Evolutionary conservation across 64 coral and sea anemone species (phyloP), one percentile per base, ranked within the genome.

Genomic region (Montipora foliosa): DNA sequence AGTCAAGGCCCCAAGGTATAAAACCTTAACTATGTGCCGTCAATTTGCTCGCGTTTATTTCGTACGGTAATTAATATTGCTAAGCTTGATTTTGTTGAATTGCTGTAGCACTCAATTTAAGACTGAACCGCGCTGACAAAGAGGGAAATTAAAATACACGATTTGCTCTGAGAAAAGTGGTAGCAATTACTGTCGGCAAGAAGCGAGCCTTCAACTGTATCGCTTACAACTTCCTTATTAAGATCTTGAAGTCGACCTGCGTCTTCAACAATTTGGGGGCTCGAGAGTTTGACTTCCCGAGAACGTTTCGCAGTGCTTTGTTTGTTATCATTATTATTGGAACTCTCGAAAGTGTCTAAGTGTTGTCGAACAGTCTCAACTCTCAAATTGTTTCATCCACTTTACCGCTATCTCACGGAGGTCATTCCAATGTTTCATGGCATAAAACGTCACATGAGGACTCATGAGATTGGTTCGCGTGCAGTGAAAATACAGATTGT

Each of bases 141-240:
- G 5, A 21, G 60, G 14, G 13, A 64, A 12, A 55, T 7, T 55
- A 55, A 55, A 37, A 57, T 8, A 57, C 4, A 3, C 60, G 14
- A 64, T 64, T 64, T 64, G 60, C 60, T 64, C 0, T 14, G 14
- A 16, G 20, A 16, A 67, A 71, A n/a, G 17, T 69, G 37, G 9
- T 21, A 86, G 49, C 19, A 86, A 64, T 47, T 19, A 71, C n/a
- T 47, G 82, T 86, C 82, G 82, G 82, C 3, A 70, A n/a, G 66
- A 50, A 71, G 46, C 16, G 17, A 86, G 64, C 17, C 15, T 84
- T 17, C 82, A 86, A 86, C 17, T 13, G 4, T 86, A 86, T 86
- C 82, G 45, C 14, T 86, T 86, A 71, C 82, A 86, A 17, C 62
- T 60, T 60, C 71, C 67, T 70, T 72, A 22, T 47, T 86, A 72